These are phyloP conservation scores for Temnothorax nylanderi DNA, from an alignment of 1,140 invertebrate genomes.

Conservation along the genomic window DNA sequence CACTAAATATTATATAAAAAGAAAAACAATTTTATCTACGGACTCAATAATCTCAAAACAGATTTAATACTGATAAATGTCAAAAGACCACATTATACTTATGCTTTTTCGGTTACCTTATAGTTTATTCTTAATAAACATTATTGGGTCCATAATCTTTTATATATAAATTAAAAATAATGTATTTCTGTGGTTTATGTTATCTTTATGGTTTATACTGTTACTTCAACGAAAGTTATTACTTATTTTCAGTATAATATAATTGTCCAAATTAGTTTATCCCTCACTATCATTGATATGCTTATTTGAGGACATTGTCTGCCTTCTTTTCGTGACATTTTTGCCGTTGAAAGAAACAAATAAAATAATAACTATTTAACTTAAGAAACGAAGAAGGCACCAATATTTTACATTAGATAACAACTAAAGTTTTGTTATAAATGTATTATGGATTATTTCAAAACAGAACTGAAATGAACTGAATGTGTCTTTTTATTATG, in stretches of 20 bases:
- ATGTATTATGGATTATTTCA: neutral
- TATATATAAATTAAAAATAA: neutral
- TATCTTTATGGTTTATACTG: neutral
- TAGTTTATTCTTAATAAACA: too few relatives aligned
- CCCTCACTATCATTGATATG: neutral
- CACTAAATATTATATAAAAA: slow-evolving; percentile 5
- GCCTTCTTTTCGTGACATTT: neutral
- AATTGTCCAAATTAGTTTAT: neutral
- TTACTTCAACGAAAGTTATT: neutral
- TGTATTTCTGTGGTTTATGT: neutral
- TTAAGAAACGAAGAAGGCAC: neutral
- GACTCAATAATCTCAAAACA: neutral
- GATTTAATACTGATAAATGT: neutral
- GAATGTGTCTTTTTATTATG: neutral
- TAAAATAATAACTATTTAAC: neutral
- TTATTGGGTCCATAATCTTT: neutral
- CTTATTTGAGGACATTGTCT: neutral
- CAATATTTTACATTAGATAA: neutral
- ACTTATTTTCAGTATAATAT: neutral
- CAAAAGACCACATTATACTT: too few relatives aligned
- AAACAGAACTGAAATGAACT: neutral
- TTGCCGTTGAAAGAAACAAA: slow-evolving; percentile 68
- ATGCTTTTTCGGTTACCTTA: too few relatives aligned
- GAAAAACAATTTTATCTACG: neutral
- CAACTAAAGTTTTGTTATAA: neutral